phyloP scores from a whole-genome alignment of 2,888 invertebrate genomes.

The Ligdia adustata region DNA sequence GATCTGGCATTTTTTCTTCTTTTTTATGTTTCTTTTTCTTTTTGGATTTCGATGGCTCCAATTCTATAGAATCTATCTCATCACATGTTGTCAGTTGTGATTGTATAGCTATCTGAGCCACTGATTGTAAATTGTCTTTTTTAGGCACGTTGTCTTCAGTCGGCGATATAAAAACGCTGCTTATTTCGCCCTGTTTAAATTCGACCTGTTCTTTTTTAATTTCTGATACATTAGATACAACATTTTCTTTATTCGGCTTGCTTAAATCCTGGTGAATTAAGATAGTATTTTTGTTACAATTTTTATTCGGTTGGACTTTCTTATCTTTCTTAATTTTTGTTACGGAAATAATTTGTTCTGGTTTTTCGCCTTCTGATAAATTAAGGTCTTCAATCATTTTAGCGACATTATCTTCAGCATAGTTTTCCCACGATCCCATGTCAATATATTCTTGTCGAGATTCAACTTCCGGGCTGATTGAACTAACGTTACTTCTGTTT shows the following conservation, averaged over 20 bases:
- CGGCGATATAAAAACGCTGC: neutral
- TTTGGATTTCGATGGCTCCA: conserved; percentile 42
- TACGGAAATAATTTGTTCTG: conserved; percentile 7
- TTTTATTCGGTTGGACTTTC: too few species aligned
- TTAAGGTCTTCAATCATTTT: conserved; percentile 45
- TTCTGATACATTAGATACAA: too few species aligned
- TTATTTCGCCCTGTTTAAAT: neutral
- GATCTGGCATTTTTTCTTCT: conserved; percentile 37
- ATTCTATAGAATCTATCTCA: neutral
- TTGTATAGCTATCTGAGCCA: neutral
- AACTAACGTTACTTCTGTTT: conserved; percentile 10
- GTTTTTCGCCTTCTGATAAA: conserved; percentile 28
- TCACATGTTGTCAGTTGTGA: neutral
- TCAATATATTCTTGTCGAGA: conserved; percentile 25
- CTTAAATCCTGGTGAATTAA: too few species aligned
- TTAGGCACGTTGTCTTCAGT: neutral
- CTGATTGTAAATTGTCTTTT: neutral
- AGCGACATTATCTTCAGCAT: conserved; percentile 34
- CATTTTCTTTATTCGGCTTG: too few species aligned
- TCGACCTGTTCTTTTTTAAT: too few species aligned
- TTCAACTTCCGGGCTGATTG: conserved; percentile 1
- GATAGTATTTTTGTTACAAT: too few species aligned
- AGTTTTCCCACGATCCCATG: conserved; percentile 28
- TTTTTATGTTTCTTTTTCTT: conserved; percentile 60
- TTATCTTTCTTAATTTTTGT: conserved; percentile 13